Conservation (phyloP, 2,113 vertebrate species). For the Alethe diademata region DNA sequence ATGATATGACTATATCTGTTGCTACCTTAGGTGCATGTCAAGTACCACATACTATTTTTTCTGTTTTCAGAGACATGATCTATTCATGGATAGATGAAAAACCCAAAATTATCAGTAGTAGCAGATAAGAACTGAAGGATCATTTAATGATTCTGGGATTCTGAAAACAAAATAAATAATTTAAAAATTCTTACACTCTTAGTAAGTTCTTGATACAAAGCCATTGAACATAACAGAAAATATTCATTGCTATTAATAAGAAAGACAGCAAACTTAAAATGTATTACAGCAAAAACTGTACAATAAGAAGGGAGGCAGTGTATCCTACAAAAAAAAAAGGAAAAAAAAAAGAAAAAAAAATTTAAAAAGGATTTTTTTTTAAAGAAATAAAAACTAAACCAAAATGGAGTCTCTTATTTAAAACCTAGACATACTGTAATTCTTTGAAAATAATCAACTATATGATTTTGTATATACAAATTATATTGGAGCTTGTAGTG, state of each 20-base stretch:
- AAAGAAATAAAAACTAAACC: neutral
- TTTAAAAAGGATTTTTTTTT: rapidly evolving
- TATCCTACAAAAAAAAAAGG: neutral
- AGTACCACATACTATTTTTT: neutral
- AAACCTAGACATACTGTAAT: neutral
- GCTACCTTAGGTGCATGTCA: neutral
- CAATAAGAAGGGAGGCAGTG: neutral
- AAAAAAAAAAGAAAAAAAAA: rapidly evolving
- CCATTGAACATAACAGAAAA: neutral
- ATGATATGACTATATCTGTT: constrained; percentile 6
- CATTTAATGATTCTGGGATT: neutral
- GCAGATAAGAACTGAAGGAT: neutral
- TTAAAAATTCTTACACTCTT: neutral
- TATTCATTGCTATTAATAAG: neutral
- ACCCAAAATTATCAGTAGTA: neutral
- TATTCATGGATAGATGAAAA: neutral
- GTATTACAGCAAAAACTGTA: neutral
- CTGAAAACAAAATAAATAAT: neutral
- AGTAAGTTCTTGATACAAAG: neutral
- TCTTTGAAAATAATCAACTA: neutral
- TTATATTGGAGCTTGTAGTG: neutral
- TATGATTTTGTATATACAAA: neutral
- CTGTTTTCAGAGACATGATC: neutral
- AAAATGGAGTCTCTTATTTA: neutral
- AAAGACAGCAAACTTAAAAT: neutral